Evolutionary conservation across 2,113 vertebrate genomes (phyloP).

Genomic region (Mastomys natalensis): DNA sequence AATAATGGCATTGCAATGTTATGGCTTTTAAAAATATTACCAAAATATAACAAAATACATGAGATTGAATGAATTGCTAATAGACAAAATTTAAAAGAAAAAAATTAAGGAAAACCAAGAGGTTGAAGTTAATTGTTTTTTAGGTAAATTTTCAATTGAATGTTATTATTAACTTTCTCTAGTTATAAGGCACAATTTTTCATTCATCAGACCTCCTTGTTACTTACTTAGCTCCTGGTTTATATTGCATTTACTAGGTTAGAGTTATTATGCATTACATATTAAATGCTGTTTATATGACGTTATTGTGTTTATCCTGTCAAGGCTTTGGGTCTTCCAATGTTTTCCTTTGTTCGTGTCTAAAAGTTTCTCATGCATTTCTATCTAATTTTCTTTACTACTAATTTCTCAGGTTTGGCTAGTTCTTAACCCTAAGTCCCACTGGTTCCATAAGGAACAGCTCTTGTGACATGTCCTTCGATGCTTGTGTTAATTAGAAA

Average conservation of each 20-base stretch:
- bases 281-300: background rate
- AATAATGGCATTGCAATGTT: background rate
- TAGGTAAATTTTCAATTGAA: background rate
- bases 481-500: background rate
- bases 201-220: background rate
- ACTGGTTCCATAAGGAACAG: background rate
- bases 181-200: background rate
- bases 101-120: background rate
- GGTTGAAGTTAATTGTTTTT: background rate
- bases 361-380: background rate
- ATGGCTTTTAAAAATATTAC: background rate
- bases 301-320: conserved; percentile 26
- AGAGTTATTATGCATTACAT: background rate
- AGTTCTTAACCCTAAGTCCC: background rate
- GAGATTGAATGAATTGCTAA: background rate
- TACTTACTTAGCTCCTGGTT: background rate
- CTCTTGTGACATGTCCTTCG: background rate
- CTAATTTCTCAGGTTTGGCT: conserved; percentile 9
- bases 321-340: background rate
- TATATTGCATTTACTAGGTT: background rate
- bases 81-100: conserved; percentile 15
- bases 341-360: conserved; percentile 3
- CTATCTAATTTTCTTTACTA: background rate
- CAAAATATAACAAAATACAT: background rate
- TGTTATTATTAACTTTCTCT: background rate